These are phyloP conservation scores for Echeneis naucrates DNA, from an alignment of 2,797 vertebrate species.

Conservation along the genomic window DNA sequence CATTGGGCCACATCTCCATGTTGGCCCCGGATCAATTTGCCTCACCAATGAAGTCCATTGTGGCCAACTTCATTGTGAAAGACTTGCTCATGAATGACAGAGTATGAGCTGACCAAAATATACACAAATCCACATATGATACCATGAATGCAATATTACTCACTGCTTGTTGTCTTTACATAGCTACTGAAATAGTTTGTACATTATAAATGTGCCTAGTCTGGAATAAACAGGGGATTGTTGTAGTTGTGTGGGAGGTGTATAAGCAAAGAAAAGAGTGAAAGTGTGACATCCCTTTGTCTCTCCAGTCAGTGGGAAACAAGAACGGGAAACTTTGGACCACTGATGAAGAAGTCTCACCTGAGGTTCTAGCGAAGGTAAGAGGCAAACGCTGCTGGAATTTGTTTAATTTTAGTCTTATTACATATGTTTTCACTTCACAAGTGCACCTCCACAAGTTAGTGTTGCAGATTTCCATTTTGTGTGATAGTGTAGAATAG, in stretches of 20 bases:
- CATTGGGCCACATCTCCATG: conserved; percentile 98
- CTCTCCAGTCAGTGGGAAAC: conserved; percentile 92
- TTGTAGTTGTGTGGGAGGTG: not conserved
- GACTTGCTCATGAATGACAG: conserved; percentile 99
- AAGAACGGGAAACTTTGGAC: conserved; percentile 99
- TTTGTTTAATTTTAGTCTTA: not conserved
- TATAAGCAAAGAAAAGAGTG: not conserved
- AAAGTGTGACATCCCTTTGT: conserved; percentile 22
- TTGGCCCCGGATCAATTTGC: conserved; percentile 99
- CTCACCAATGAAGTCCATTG: conserved; percentile 99
- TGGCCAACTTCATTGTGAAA: conserved; percentile 99
- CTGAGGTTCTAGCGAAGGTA: conserved; percentile 93
- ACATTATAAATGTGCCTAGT: not conserved
- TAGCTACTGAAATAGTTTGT: too few species aligned
- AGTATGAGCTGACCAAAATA: conserved; percentile 81
- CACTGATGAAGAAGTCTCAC: conserved; percentile 96
- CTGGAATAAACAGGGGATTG: not conserved
- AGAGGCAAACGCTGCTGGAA: not conserved
- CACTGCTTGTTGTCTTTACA: not conserved
- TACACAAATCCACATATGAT: not conserved
- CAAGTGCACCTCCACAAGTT: not conserved
- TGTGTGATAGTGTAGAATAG: not conserved
- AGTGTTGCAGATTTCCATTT: not conserved
- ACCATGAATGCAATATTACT: not conserved
- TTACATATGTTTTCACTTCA: not conserved